These are phyloP conservation scores for Arrhopalites spinosus DNA, from an alignment of 2,888 invertebrate species.

Conservation along the genomic window DNA sequence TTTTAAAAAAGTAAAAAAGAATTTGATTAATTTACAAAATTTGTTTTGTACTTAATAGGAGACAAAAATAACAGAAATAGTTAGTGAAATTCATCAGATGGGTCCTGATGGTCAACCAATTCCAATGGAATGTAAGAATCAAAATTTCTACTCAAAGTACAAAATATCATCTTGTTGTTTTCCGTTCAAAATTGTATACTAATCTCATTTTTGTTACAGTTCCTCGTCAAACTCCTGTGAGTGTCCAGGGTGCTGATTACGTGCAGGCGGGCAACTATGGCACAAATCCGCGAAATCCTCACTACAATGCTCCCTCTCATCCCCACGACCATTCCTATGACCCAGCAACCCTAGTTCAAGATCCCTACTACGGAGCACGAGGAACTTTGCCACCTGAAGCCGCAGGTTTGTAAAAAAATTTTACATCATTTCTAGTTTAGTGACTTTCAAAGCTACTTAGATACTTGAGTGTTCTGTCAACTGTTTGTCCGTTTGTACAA, in stretches of 20 bases:
- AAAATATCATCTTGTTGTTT: too few species aligned
- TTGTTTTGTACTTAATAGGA: slow-evolving; percentile 61
- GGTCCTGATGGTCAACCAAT: slow-evolving; percentile 63
- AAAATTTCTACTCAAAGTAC: too few species aligned
- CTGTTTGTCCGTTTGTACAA: background rate
- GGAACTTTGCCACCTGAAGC: slow-evolving; percentile 54
- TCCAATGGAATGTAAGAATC: slow-evolving; percentile 57
- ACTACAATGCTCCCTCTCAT: slow-evolving; percentile 54
- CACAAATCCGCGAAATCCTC: slow-evolving; percentile 57
- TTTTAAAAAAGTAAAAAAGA: too few species aligned
- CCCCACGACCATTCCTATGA: slow-evolving; percentile 45
- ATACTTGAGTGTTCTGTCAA: background rate
- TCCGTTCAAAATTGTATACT: background rate
- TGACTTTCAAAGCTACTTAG: background rate
- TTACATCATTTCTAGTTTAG: background rate
- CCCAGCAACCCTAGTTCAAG: slow-evolving; percentile 50
- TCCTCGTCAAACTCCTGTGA: slow-evolving; percentile 55
- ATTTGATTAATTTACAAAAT: too few species aligned
- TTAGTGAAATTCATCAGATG: slow-evolving; percentile 61
- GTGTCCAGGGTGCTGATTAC: slow-evolving; percentile 55
- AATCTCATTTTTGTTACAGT: slow-evolving; percentile 29
- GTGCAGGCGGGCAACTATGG: slow-evolving; percentile 51
- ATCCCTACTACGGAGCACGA: slow-evolving; percentile 53
- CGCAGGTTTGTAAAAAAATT: background rate
- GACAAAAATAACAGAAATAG: slow-evolving; percentile 65